Percentiles rank a stretch among this genome's conserved stretches.
These are phyloP conservation scores for Mycetomoellerius zeteki DNA, from an alignment of 1,140 invertebrate species.

Conservation along the genomic window DNA sequence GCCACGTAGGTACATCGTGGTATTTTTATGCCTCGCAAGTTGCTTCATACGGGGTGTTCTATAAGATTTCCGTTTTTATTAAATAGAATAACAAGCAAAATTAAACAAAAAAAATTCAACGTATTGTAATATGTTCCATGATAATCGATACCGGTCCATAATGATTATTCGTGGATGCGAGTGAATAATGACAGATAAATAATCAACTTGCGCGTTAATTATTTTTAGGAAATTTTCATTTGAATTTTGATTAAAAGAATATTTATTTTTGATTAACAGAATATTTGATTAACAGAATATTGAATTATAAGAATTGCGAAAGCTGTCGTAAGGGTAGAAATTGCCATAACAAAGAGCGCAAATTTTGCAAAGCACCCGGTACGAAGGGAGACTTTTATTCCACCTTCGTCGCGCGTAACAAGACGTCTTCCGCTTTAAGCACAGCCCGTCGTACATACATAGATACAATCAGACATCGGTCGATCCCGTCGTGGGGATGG, in stretches of 20 bases:
- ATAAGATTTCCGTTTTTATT: neutral
- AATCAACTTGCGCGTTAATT: neutral
- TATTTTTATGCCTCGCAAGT: constrained; percentile 29
- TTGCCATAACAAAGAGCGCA: neutral
- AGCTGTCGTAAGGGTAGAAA: neutral
- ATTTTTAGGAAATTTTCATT: neutral
- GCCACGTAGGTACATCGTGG: neutral
- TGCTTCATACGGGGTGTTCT: constrained; percentile 29
- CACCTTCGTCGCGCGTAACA: constrained; percentile 60
- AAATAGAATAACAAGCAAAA: neutral
- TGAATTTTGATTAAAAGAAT: neutral
- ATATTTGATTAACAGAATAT: neutral
- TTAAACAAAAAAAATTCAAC: neutral
- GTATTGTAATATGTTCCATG: neutral
- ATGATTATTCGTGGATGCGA: neutral
- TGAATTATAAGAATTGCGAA: neutral
- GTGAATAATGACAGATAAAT: neutral
- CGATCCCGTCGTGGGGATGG: constrained; percentile 57
- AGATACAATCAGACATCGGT: constrained; percentile 72
- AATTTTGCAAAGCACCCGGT: constrained; percentile 32
- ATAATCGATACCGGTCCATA: neutral
- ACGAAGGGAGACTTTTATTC: constrained; percentile 32
- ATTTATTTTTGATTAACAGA: neutral
- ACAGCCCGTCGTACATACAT: constrained; percentile 51
- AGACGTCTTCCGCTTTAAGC: constrained; percentile 70